A percentile compares a stretch with the other conserved stretches of the same genome.
Conservation (phyloP, 2,888 invertebrate genomes). For the Serrognathus titanus region DNA sequence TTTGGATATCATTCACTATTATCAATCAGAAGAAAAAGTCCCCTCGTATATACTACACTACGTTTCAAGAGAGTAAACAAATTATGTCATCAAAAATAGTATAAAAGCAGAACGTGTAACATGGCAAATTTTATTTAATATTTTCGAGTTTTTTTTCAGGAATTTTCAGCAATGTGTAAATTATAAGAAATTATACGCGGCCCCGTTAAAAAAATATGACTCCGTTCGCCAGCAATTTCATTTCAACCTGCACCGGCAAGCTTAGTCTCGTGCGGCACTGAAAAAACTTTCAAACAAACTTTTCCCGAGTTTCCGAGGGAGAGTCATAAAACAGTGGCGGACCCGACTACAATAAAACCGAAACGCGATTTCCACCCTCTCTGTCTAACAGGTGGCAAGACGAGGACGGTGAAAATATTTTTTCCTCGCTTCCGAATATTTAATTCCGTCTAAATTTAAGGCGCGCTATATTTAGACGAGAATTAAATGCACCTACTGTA, state of each 20-base stretch:
- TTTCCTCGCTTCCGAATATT: no score
- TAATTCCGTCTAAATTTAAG: no score
- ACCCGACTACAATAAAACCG: constrained; percentile 38
- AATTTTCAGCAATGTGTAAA: no score
- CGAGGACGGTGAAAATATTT: constrained; percentile 16
- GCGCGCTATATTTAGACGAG: background rate
- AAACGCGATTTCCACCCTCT: constrained; percentile 37
- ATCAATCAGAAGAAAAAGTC: no score
- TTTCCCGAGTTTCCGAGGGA: constrained; percentile 35
- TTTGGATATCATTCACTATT: no score
- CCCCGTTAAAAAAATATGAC: background rate
- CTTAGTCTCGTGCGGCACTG: constrained; percentile 4
- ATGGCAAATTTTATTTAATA: no score
- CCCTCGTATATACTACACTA: no score
- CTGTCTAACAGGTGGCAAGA: constrained; percentile 31
- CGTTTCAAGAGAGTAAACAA: no score
- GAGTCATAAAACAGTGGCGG: constrained; percentile 42
- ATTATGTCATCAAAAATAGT: no score
- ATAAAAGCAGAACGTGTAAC: no score
- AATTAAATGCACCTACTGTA: constrained; percentile 5
- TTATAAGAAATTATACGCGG: background rate
- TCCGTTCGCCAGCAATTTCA: background rate
- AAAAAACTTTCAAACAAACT: constrained; percentile 34
- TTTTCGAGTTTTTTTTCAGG: no score
- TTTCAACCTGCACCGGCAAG: background rate